phyloP scores from a whole-genome alignment of 1,140 invertebrate species.

The Homarus americanus region DNA sequence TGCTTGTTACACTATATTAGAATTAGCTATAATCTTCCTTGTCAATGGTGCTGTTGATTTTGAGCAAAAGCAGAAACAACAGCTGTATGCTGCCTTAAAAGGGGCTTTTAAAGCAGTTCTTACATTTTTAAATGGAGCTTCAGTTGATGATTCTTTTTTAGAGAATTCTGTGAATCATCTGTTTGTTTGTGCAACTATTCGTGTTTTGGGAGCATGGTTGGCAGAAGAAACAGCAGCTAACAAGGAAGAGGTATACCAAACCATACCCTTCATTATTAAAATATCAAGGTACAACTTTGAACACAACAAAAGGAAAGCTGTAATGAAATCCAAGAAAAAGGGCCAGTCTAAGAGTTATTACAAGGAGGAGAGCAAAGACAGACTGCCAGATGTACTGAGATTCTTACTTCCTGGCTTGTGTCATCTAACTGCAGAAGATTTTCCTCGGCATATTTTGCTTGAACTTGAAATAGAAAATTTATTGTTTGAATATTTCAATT shows the following conservation, averaged over 20 bases:
- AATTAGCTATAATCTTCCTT: conserved; percentile 89
- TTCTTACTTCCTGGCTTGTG: conserved; percentile 92
- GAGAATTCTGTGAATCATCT: conserved; percentile 70
- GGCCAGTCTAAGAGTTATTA: conserved; percentile 20
- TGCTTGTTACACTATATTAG: conserved; percentile 90
- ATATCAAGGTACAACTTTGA: conserved; percentile 74
- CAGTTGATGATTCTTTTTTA: conserved; percentile 72
- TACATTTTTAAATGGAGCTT: conserved; percentile 84
- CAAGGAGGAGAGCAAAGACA: conserved; percentile 80
- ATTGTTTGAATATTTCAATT: conserved; percentile 76
- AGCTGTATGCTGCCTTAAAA: conserved; percentile 89
- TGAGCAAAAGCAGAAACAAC: conserved; percentile 93
- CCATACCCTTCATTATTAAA: conserved; percentile 78
- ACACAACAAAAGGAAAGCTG: conserved; percentile 64
- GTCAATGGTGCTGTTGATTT: conserved; percentile 87
- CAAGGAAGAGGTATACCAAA: conserved; percentile 87
- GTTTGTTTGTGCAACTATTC: conserved; percentile 83
- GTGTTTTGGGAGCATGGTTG: conserved; percentile 91
- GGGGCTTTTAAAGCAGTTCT: conserved; percentile 92
- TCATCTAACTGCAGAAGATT: conserved; percentile 93
- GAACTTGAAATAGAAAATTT: conserved; percentile 79
- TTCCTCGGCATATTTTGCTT: conserved; percentile 88
- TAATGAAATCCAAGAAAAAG: conserved; percentile 62
- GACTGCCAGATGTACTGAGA: conserved; percentile 85
- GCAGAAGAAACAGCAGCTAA: conserved; percentile 95